Base-by-base conservation (phyloP, 2,888 invertebrate species). In the Caenorhabditis sinica region DNA sequence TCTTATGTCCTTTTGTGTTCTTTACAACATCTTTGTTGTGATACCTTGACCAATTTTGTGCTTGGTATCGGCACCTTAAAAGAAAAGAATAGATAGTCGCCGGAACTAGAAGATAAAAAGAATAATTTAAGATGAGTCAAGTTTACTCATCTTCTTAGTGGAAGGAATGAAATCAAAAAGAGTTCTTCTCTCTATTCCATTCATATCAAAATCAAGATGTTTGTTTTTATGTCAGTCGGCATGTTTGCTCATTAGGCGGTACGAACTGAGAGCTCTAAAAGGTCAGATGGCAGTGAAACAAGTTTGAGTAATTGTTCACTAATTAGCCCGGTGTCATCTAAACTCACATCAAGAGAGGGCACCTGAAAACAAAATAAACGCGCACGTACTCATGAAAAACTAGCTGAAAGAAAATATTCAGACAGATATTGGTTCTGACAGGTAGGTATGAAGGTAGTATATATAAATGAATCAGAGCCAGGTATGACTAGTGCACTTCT, bases 221-320 rank as follows among this genome's bases (percentile, higher is more conserved):
- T 61, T 66, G 30, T 68, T 23, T 65, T 61, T 61, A 51, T 40
- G 11, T 28, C 30, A 6, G 17, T 17, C 65, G 40, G 17, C 51
- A 45, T 79, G 71, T 71, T 79, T 79, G 71, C 71, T 79, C 56
- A 79, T 79, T 79, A 65, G 77, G 40, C 77, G 69, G 61, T 25
- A 43, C 20, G 43, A 66, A 36, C 40, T 75, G 40, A 28, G 45
- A 30, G 40, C 69, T 45, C 25, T 11, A 51, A 63, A 69, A 71
- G 77, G 76, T 68, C 68, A 68, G 51, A 60, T 20, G 56, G 43
- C 33, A 36, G 33, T 36, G 58, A 43, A 63, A 73, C 51, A 20
- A 23, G 25, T n/a, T 45, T 49, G 33, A 51, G 28, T 49, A 76
- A 76, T 76, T 60, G 40, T 53, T 60, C 40, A 43, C 60, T 77